Conservation (phyloP, 2,888 invertebrate genomes). For the Trilocha varians region DNA sequence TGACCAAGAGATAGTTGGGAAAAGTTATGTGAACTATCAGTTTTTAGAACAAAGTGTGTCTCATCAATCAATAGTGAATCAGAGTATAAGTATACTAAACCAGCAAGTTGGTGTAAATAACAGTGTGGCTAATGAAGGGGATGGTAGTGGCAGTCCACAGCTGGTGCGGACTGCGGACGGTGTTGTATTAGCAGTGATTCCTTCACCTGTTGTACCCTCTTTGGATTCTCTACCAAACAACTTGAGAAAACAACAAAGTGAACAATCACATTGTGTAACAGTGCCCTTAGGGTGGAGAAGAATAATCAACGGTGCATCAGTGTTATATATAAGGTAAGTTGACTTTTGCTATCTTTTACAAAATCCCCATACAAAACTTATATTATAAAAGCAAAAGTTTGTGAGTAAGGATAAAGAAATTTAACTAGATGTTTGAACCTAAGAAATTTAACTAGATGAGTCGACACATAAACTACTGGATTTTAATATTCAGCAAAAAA, state of each 20-base stretch:
- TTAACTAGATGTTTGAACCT: too few relatives aligned
- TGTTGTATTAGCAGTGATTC: slow-evolving; percentile 61
- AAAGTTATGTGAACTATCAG: slow-evolving; percentile 67
- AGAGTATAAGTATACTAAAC: slow-evolving; percentile 67
- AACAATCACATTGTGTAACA: slow-evolving; percentile 50
- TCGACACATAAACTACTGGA: too few relatives aligned
- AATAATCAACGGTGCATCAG: slow-evolving; percentile 55
- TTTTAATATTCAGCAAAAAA: too few relatives aligned
- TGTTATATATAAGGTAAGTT: slow-evolving; percentile 57
- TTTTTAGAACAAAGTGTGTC: slow-evolving; percentile 69
- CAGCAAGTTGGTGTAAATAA: slow-evolving; percentile 63
- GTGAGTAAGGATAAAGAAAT: too few relatives aligned
- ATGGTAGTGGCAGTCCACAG: slow-evolving; percentile 44
- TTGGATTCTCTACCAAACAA: slow-evolving; percentile 36
- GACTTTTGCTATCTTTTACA: background rate
- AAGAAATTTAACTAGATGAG: too few relatives aligned
- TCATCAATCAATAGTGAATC: slow-evolving; percentile 68
- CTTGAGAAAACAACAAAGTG: slow-evolving; percentile 53
- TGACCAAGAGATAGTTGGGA: slow-evolving; percentile 53
- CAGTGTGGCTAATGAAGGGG: slow-evolving; percentile 49
- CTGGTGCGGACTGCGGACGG: slow-evolving; percentile 62
- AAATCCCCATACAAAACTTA: background rate
- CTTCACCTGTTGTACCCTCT: slow-evolving; percentile 33
- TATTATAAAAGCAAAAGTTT: too few relatives aligned
- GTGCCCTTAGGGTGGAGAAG: slow-evolving; percentile 69